Evolutionary conservation across 2,797 vertebrate genomes (phyloP).

Genomic region (Acipenser transmontanus): DNA sequence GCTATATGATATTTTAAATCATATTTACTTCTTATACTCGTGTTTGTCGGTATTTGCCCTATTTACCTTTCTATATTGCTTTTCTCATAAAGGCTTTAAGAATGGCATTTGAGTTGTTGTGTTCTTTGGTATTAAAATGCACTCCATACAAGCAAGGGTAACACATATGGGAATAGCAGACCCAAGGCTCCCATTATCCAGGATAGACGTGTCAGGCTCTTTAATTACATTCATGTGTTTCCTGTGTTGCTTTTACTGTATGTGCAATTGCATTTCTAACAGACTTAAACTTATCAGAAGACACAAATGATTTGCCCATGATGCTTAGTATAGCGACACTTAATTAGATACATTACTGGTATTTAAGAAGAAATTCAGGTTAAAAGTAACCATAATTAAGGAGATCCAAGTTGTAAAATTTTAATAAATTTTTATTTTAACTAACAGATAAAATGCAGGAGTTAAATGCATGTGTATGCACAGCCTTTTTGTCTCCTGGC

Average conservation of each 20-base stretch:
- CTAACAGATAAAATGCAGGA: too few species aligned
- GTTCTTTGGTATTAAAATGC: slow-evolving; percentile 87
- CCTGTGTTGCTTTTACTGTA: slow-evolving; percentile 56
- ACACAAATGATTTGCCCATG: too few species aligned
- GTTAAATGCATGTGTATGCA: too few species aligned
- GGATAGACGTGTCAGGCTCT: slow-evolving; percentile 69
- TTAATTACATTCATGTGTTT: slow-evolving; percentile 68
- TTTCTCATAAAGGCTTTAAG: slow-evolving; percentile 77
- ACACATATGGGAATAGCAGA: slow-evolving; percentile 74
- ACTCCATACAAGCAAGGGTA: slow-evolving; percentile 69
- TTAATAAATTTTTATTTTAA: too few species aligned
- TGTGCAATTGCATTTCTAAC: slow-evolving; percentile 55
- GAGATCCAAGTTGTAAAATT: too few species aligned
- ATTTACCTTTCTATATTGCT: slow-evolving; percentile 96
- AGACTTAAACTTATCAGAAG: slow-evolving; percentile 40
- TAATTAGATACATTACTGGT: too few species aligned
- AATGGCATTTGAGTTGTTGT: slow-evolving; percentile 94
- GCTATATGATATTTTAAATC: slow-evolving; percentile 26
- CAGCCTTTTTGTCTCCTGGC: too few species aligned
- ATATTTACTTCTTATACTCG: slow-evolving; percentile 71
- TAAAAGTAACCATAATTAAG: too few species aligned
- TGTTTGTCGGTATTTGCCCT: slow-evolving; percentile 95
- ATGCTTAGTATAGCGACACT: too few species aligned
- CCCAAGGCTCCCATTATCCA: slow-evolving; percentile 72
- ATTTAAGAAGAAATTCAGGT: too few species aligned